Evolutionary conservation across 2,888 invertebrate species (phyloP), one percentile per base, ranked within the genome.

Genomic region (Ophion obscuratus): DNA sequence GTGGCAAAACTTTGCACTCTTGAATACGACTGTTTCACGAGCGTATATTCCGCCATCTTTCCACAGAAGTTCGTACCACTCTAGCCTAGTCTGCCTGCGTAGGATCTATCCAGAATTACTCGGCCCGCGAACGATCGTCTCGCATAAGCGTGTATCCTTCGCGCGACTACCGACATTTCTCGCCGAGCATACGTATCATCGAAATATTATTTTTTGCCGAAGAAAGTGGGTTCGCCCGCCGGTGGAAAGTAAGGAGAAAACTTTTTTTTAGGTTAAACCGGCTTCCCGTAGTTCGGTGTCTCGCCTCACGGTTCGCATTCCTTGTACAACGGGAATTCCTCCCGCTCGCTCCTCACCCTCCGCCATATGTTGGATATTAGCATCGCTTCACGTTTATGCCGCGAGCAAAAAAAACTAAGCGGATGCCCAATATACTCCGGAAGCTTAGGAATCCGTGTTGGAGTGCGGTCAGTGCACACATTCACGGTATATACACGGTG

Each of bases 381-480:
- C 47, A 47, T 47, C 47, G 47, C 14, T 47, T 14, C 47, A 14
- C 47, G 47, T 47, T 47, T 14, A 47, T 47, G 47, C 47, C 47
- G 47, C 47, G 10, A 47, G 47, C 14, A 47, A 47, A 47, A 47
- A 53, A 73, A 77, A 24, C 62, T 68, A 77, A 81, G 59, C 44
- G 64, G 47, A 62, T 40, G 74, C 40, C 57, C 24, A 62, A 66
- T 59, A 40, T 2, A 36, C 59, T 80, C 85, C 85, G 83, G 80
- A 85, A 85, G 80, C 31, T 47, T 73, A 83, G 80, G 80, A 83
- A 85, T 80, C 53, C 47, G 73, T 62, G 66, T 57, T 75, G 53
- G 17, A 74, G 59, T 74, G 59, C 67, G 75, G 75, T 76, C 75
- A 76, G 75, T 76, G 36, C 61, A 74, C 61, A 71, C n/a, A 64